Evolutionary conservation across 2,113 vertebrate genomes (phyloP).

Genomic region (Toxotes jaculatrix): DNA sequence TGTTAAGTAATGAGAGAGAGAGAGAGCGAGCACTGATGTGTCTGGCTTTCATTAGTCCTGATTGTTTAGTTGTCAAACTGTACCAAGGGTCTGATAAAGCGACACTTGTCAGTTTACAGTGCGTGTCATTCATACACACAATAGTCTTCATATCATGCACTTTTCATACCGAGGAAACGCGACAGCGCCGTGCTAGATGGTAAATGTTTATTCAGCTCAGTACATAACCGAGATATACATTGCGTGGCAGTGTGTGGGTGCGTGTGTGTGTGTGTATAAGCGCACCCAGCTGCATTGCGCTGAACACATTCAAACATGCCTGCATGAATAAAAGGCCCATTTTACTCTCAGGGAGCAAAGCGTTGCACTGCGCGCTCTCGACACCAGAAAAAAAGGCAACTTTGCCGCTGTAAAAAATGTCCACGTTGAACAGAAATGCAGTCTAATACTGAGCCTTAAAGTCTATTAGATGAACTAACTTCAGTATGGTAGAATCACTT

Average conservation of each 20-base stretch:
- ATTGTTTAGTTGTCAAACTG: constrained; percentile 37
- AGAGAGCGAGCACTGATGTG: background rate
- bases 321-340: constrained; percentile 65
- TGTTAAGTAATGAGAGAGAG: background rate
- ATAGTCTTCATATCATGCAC: constrained; percentile 36
- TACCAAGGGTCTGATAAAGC: constrained; percentile 24
- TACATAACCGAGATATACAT: constrained; percentile 68
- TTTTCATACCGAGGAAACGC: constrained; percentile 41
- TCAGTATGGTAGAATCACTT: no score
- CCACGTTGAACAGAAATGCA: no score
- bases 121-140: constrained; percentile 17
- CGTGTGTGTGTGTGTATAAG: constrained; percentile 59
- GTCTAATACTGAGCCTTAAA: background rate
- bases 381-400: background rate
- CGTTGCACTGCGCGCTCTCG: constrained; percentile 35
- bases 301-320: constrained; percentile 66
- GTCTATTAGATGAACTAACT: background rate
- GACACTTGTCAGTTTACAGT: constrained; percentile 32
- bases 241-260: constrained; percentile 54
- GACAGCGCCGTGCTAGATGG: constrained; percentile 47
- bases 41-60: constrained; percentile 13
- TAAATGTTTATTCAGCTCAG: constrained; percentile 80
- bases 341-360: constrained; percentile 40
- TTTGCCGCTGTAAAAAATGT: constrained; percentile 40
- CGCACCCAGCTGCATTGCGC: constrained; percentile 55